A percentile compares a stretch with the other conserved stretches of the same genome.
Evolutionary conservation across 1,140 invertebrate species (phyloP).

Genomic region (Apolygus lucorum): DNA sequence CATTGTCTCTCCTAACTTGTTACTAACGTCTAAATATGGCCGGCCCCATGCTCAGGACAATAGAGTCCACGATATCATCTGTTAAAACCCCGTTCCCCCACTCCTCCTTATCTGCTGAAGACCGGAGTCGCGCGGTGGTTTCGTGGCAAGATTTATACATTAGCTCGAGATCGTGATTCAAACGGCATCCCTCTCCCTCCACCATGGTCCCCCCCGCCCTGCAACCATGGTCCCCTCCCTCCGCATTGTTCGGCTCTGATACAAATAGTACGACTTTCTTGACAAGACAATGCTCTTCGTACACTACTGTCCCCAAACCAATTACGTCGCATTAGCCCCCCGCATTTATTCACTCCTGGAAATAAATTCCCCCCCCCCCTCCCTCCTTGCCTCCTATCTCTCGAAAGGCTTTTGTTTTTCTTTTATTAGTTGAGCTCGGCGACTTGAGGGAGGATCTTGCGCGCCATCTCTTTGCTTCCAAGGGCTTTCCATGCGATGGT

Average conservation of each 20-base stretch:
- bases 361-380: neutral
- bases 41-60: neutral
- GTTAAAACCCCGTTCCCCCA: neutral
- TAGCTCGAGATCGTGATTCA: neutral
- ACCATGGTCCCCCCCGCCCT: too few relatives aligned
- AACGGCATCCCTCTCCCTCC: neutral
- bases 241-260: neutral
- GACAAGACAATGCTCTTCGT: neutral
- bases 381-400: neutral
- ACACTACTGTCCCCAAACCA: neutral
- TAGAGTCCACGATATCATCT: neutral
- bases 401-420: neutral
- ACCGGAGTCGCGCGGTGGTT: neutral
- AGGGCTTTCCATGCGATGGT: too few relatives aligned
- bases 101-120: neutral
- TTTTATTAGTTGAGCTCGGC: too few relatives aligned
- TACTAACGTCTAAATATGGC: neutral
- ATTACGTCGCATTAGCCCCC: neutral
- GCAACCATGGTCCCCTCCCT: neutral
- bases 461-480: too few relatives aligned
- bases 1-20: too few relatives aligned
- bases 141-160: neutral
- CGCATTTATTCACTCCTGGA: neutral
- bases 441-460: too few relatives aligned
- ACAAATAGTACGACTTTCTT: neutral